Percentiles rank a stretch among this genome's conserved stretches.
Evolutionary conservation across 1,140 invertebrate genomes (phyloP).

Genomic region (Heliconius hewitsoni): DNA sequence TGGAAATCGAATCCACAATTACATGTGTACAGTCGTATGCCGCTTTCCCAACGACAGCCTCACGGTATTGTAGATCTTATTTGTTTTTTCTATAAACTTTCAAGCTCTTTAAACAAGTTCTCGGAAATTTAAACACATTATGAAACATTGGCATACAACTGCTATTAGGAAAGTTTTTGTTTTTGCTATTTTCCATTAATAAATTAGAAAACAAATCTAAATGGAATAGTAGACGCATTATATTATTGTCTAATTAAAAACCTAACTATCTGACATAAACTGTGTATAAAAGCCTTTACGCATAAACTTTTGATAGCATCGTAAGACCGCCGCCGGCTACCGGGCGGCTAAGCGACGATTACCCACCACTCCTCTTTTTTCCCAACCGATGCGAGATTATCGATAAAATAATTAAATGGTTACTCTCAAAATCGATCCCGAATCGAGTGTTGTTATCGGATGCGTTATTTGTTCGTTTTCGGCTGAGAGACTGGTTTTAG

Average conservation of each 20-base stretch:
- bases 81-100: too few species aligned
- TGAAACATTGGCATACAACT: too few species aligned
- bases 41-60: too few species aligned
- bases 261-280: not conserved
- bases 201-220: too few species aligned
- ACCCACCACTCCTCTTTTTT: conserved; percentile 70
- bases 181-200: too few species aligned
- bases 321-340: conserved; percentile 30
- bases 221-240: too few species aligned
- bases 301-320: conserved; percentile 45
- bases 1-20: too few species aligned
- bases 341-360: conserved; percentile 72
- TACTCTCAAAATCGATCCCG: conserved; percentile 79
- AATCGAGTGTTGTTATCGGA: conserved; percentile 79
- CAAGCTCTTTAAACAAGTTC: too few species aligned
- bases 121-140: too few species aligned
- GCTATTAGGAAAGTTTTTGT: too few species aligned
- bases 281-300: not conserved
- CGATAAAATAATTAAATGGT: conserved; percentile 82
- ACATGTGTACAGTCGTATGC: too few species aligned
- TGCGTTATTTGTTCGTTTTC: conserved; percentile 73
- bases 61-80: too few species aligned
- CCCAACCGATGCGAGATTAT: conserved; percentile 72
- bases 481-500: conserved; percentile 32
- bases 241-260: not conserved